Evolutionary conservation across 2,113 vertebrate species (phyloP).

Genomic region (Bettongia penicillata): DNA sequence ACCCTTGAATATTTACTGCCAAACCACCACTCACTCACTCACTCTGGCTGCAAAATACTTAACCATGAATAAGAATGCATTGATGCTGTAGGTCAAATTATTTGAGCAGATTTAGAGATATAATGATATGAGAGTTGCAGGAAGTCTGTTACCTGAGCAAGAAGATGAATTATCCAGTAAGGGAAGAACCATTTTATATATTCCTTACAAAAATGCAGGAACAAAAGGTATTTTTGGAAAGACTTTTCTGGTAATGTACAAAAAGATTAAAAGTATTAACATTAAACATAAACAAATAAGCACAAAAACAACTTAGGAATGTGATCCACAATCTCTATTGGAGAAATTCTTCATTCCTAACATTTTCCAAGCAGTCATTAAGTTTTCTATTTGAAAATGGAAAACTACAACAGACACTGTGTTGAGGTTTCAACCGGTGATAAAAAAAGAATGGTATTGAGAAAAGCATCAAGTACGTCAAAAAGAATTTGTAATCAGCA

Average conservation of each 20-base stretch:
- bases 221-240: conserved; percentile 93
- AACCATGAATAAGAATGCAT: conserved; percentile 87
- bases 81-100: conserved; percentile 92
- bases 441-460: neutral
- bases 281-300: no score
- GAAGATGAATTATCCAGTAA: conserved; percentile 86
- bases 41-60: conserved; percentile 68
- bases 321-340: neutral
- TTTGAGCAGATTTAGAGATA: conserved; percentile 95
- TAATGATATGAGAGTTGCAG: conserved; percentile 93
- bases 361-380: neutral
- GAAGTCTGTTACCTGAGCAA: conserved; percentile 88
- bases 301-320: conserved; percentile 86
- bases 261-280: conserved; percentile 82
- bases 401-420: neutral
- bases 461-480: neutral
- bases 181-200: conserved; percentile 92
- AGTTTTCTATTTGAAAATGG: neutral
- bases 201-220: conserved; percentile 96
- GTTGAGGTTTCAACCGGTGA: neutral
- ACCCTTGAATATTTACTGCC: conserved; percentile 47
- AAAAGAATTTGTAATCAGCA: neutral
- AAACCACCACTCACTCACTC: conserved; percentile 46
- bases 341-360: neutral
- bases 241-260: conserved; percentile 92